These are phyloP conservation scores for Drosophila mimetica DNA, from an alignment of 2,888 invertebrate species.

Conservation along the genomic window DNA sequence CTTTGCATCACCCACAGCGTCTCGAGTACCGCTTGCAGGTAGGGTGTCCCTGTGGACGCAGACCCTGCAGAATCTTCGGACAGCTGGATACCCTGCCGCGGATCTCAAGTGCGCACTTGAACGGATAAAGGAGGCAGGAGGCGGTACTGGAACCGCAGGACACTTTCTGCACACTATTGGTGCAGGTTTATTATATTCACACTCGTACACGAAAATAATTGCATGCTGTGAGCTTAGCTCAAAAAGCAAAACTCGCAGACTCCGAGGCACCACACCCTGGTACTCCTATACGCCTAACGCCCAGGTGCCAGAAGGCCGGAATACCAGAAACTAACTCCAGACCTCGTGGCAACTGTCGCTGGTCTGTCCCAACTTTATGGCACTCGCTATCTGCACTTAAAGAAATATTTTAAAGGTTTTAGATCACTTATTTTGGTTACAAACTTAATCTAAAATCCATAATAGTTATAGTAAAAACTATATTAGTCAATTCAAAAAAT, in stretches of 20 bases:
- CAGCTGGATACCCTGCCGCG: slow-evolving; percentile 56
- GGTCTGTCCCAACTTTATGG: slow-evolving; percentile 62
- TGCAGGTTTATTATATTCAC: slow-evolving; percentile 81
- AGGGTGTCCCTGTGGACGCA: slow-evolving; percentile 39
- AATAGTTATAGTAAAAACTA: too few species aligned
- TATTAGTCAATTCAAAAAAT: too few species aligned
- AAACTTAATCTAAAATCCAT: too few species aligned
- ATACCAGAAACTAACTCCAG: slow-evolving; percentile 29
- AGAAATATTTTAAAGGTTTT: not conserved
- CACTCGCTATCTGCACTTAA: slow-evolving; percentile 20
- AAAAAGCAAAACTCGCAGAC: slow-evolving; percentile 53
- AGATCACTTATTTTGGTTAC: not conserved
- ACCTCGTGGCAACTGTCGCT: slow-evolving; percentile 68
- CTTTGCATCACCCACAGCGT: slow-evolving; percentile 74
- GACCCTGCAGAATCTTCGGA: slow-evolving; percentile 9
- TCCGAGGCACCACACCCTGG: slow-evolving; percentile 72
- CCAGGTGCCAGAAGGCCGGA: slow-evolving; percentile 22
- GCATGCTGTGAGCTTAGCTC: slow-evolving; percentile 77
- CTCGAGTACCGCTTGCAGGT: slow-evolving; percentile 64
- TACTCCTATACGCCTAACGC: slow-evolving; percentile 2
- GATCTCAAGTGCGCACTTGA: slow-evolving; percentile 59
- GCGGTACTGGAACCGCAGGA: slow-evolving; percentile 75
- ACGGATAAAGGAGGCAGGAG: slow-evolving; percentile 49
- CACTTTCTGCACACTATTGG: slow-evolving; percentile 70
- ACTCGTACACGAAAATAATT: slow-evolving; percentile 77